Evolutionary conservation across 2,797 vertebrate species (phyloP).

Genomic region (Eulemur albifrons): DNA sequence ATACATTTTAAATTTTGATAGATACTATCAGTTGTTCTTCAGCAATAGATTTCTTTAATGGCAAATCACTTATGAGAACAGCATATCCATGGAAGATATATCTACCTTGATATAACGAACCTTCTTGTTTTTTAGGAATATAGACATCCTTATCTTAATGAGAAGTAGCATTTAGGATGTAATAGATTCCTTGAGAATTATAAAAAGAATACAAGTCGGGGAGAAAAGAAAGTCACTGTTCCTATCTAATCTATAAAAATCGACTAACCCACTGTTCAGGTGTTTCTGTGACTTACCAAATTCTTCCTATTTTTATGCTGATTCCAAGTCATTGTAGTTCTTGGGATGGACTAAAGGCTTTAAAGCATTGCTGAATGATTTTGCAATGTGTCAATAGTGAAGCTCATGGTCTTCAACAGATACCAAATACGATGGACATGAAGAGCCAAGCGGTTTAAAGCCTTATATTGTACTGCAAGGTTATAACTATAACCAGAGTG

Average conservation of each 20-base stretch:
- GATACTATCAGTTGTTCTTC: not conserved
- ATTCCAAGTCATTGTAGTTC: not conserved
- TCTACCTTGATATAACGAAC: not conserved
- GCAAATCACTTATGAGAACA: conserved; percentile 17
- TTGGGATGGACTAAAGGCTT: not conserved
- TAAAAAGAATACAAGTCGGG: not conserved
- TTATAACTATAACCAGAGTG: not conserved
- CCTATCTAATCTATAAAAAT: not conserved
- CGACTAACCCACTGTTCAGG: not conserved
- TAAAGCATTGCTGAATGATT: not conserved
- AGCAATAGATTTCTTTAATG: not conserved
- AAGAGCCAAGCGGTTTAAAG: conserved; percentile 7
- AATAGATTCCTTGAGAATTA: not conserved
- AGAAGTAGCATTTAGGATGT: not conserved
- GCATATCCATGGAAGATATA: not conserved
- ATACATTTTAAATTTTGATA: not conserved
- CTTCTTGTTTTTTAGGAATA: not conserved
- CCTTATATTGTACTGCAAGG: not conserved
- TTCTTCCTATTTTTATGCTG: not conserved
- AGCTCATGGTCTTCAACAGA: not conserved
- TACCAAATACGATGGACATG: not conserved
- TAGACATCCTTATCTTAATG: not conserved
- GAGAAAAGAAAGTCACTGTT: not conserved
- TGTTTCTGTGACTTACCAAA: not conserved
- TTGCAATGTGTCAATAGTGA: not conserved